Evolutionary conservation across 2,797 vertebrate genomes (phyloP).

Genomic region (Enteromius mattozi): DNA sequence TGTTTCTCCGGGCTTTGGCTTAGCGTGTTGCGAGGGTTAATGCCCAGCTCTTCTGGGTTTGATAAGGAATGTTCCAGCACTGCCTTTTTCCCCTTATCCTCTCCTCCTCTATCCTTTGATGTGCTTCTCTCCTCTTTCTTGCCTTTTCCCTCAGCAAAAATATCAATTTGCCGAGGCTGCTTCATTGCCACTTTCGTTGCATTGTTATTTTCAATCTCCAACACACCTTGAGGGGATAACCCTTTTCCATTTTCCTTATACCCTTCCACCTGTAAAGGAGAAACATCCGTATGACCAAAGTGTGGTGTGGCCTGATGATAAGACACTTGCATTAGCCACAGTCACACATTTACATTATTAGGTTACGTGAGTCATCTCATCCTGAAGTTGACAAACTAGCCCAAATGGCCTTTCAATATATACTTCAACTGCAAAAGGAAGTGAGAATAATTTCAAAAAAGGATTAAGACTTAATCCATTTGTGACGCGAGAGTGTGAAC

Average conservation of each 20-base stretch:
- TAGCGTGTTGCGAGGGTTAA: constrained; percentile 32
- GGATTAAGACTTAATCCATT: constrained; percentile 44
- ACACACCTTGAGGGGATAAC: constrained; percentile 39
- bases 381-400: constrained; percentile 13
- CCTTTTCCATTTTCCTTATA: constrained; percentile 35
- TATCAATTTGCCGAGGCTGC: constrained; percentile 38
- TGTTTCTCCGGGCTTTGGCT: constrained; percentile 44
- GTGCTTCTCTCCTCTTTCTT: constrained; percentile 42
- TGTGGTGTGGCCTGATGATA: constrained; percentile 39
- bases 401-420: constrained; percentile 23
- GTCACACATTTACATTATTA: constrained; percentile 28
- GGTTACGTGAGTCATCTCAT: neutral
- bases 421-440: constrained; percentile 18
- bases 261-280: constrained; percentile 44
- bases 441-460: constrained; percentile 32
- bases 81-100: constrained; percentile 45
- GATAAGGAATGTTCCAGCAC: constrained; percentile 51
- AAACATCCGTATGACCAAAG: constrained; percentile 47
- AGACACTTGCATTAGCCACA: constrained; percentile 28
- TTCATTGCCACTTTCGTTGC: constrained; percentile 43
- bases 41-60: constrained; percentile 47
- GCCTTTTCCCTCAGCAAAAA: constrained; percentile 42
- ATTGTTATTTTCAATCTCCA: constrained; percentile 47
- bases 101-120: constrained; percentile 49
- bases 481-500: constrained; percentile 19